Evolutionary conservation across 2,113 vertebrate species (phyloP).

Genomic region (Rallus limicola): DNA sequence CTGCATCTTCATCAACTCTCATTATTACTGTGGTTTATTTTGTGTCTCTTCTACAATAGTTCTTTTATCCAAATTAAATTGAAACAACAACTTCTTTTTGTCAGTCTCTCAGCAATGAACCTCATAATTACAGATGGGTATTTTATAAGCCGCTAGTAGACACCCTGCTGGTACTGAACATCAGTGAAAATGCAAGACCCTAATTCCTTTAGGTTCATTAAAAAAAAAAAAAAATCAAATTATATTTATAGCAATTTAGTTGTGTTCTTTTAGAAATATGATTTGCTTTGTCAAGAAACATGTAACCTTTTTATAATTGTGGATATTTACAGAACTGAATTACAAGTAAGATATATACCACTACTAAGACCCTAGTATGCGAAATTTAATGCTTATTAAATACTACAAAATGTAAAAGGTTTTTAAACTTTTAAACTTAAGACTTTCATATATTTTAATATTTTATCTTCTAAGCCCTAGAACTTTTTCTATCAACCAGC

Average conservation of each 20-base stretch:
- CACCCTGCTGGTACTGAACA: neutral
- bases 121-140: neutral
- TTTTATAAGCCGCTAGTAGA: neutral
- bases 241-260: neutral
- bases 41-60: neutral
- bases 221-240: neutral
- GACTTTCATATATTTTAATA: conserved; percentile 16
- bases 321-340: neutral
- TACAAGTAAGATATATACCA: neutral
- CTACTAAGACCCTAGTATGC: neutral
- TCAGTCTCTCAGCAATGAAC: neutral
- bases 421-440: neutral
- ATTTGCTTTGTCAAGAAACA: neutral
- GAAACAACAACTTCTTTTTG: neutral
- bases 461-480: conserved; percentile 18
- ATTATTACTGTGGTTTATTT: neutral
- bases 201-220: neutral
- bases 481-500: conserved; percentile 37
- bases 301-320: neutral
- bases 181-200: neutral
- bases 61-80: neutral
- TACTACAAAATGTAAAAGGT: neutral
- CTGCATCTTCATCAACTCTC: neutral
- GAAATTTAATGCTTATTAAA: neutral
- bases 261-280: neutral